Evolutionary conservation across 2,888 invertebrate species (phyloP), one percentile per base, ranked within the genome.

Genomic region (Plagodis pulveraria): DNA sequence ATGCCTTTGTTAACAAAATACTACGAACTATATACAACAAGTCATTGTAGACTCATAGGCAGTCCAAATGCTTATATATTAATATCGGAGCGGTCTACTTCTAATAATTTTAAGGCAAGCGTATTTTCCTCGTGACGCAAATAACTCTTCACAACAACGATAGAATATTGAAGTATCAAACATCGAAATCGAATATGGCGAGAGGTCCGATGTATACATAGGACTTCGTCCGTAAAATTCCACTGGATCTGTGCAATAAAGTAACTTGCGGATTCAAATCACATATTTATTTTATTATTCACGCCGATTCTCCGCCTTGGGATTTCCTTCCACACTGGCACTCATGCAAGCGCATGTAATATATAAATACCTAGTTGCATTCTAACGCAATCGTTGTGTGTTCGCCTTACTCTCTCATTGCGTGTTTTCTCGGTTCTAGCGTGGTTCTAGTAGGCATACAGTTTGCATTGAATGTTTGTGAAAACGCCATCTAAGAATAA

Each of bases 241-340:
- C 68, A 66, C 57, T 61, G 60, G 49, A 50, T 62, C 53, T 63
- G 51, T 58, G 66, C 63, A 60, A 70, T 71, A 66, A 72, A 68
- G 63, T 66, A 63, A 67, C 66, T 68, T 68, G 66, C 60, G 55
- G 63, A 72, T 73, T 70, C 70, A 67, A 67, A 72, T 72, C 70
- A 71, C 70, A 70, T 55, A 61, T 63, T 60, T 56, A 53, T 71
- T 68, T 70, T 67, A 68, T 62, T 70, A 69, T 72, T 71, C 69
- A 66, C 58, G 62, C 58, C 60, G 62, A 65, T 65, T 58, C 56
- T 35, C 62, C 47, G 50, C 38, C 63, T 72, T 66, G 63, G 62
- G 69, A 63, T 69, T 66, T 71, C 68, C 69, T 71, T 70, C 67
- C 65, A 67, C 65, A 67, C 59, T 66, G 46, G 58, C 51, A 50